phyloP scores from a whole-genome alignment of 2,797 vertebrate genomes.

The Acridotheres tristis region DNA sequence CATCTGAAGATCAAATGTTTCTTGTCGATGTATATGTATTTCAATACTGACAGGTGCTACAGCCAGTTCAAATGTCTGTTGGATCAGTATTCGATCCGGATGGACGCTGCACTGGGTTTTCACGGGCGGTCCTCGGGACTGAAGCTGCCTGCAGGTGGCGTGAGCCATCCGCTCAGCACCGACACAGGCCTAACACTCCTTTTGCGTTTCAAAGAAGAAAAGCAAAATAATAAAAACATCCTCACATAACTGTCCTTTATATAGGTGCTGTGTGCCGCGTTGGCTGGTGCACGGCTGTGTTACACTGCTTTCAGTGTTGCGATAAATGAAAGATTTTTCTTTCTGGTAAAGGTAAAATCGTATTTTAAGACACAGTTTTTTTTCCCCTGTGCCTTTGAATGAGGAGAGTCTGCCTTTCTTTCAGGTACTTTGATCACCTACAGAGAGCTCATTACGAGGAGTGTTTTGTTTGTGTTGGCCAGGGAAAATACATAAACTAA shows the following conservation, averaged over 20 bases:
- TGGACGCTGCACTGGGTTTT: background rate
- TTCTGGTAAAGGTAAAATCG: background rate
- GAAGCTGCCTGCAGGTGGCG: conserved; percentile 53
- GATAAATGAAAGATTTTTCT: background rate
- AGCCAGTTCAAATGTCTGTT: background rate
- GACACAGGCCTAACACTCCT: background rate
- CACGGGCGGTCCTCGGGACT: accelerated
- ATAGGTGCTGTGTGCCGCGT: background rate
- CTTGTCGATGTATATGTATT: background rate
- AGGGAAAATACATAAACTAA: background rate
- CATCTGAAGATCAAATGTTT: background rate
- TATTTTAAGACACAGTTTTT: background rate
- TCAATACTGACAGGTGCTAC: background rate
- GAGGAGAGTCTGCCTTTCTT: background rate
- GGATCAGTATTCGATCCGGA: background rate
- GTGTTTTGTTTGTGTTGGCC: background rate
- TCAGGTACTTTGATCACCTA: background rate
- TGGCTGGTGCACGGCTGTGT: background rate
- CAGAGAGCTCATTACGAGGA: background rate
- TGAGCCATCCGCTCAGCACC: background rate
- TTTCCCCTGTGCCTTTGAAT: background rate
- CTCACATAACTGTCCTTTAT: background rate
- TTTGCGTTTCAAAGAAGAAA: background rate
- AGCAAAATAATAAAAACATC: background rate
- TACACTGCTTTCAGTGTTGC: background rate